phyloP scores from a whole-genome alignment of 2,797 vertebrate species.

The Acestrorhynchus altus region DNA sequence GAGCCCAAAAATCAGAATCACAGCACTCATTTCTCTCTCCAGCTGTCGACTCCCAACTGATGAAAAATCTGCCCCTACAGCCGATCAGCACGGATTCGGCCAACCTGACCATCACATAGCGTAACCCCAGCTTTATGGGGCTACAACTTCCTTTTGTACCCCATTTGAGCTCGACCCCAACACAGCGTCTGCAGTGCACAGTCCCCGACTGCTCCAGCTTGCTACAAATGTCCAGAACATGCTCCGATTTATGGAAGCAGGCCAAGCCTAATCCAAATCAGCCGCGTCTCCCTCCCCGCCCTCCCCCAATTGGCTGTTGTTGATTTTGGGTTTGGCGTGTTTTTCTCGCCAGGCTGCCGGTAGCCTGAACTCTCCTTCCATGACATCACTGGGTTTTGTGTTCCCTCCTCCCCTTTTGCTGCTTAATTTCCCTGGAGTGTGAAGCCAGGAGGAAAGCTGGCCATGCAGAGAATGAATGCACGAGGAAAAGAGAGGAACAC shows the following conservation, averaged over 20 bases:
- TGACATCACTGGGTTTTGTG: slow-evolving; percentile 76
- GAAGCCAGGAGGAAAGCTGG: slow-evolving; percentile 54
- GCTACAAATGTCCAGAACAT: background rate
- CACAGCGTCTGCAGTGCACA: background rate
- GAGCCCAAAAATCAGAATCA: too few relatives aligned
- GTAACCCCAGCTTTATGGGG: too few relatives aligned
- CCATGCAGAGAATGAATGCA: slow-evolving; percentile 30
- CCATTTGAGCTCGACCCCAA: background rate
- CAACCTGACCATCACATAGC: too few relatives aligned
- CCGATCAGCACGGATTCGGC: too few relatives aligned
- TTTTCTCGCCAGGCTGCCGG: slow-evolving; percentile 61
- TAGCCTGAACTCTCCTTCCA: slow-evolving; percentile 65
- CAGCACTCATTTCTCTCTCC: too few relatives aligned
- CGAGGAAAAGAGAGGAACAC: background rate
- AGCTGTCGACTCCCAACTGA: too few relatives aligned
- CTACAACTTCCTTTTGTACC: background rate
- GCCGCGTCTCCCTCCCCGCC: slow-evolving; percentile 57
- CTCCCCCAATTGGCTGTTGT: slow-evolving; percentile 65
- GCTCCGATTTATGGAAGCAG: slow-evolving; percentile 37
- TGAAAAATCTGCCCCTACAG: too few relatives aligned
- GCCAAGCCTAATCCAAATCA: slow-evolving; percentile 65
- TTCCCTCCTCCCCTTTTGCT: slow-evolving; percentile 65
- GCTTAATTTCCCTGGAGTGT: slow-evolving; percentile 65
- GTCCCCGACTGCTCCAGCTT: background rate
- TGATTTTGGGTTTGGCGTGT: slow-evolving; percentile 68